A percentile compares a stretch with the other conserved stretches of the same genome.
These are phyloP conservation scores for Gari tellinella DNA, from an alignment of 2,888 invertebrate species.

Conservation along the genomic window DNA sequence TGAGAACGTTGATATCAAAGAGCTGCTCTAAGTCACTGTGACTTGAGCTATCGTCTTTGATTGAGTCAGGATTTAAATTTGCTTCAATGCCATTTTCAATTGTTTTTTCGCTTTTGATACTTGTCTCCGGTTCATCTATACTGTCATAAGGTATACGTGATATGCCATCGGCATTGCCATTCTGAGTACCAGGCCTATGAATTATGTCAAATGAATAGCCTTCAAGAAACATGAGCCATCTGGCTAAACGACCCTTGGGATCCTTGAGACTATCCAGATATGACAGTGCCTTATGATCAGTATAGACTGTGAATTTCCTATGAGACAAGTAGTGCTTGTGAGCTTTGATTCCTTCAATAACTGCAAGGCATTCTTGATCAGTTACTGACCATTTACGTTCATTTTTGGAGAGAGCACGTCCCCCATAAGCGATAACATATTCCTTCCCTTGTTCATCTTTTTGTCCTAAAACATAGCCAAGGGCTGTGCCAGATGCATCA, in stretches of 20 bases:
- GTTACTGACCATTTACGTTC: slow-evolving; percentile 51
- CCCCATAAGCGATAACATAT: slow-evolving; percentile 56
- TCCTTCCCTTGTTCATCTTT: slow-evolving; percentile 41
- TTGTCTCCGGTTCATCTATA: slow-evolving; percentile 1
- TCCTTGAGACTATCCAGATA: slow-evolving; percentile 44
- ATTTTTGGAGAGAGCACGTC: slow-evolving; percentile 33
- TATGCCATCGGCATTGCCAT: slow-evolving; percentile 44
- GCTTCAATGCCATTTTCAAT: no score
- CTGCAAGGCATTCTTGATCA: slow-evolving; percentile 48
- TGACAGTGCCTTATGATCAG: slow-evolving; percentile 58
- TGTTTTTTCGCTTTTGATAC: slow-evolving; percentile 3
- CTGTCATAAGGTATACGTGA: slow-evolving; percentile 39
- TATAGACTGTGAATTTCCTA: slow-evolving; percentile 42
- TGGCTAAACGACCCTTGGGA: slow-evolving; percentile 36
- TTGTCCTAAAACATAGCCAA: slow-evolving; percentile 62
- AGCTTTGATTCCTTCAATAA: slow-evolving; percentile 39
- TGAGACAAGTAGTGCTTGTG: slow-evolving; percentile 49
- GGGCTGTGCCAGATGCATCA: slow-evolving; percentile 47
- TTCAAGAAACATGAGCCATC: slow-evolving; percentile 44
- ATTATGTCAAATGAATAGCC: slow-evolving; percentile 27
- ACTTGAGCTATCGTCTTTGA: no score
- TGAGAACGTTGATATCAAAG: no score
- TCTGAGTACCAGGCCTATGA: slow-evolving; percentile 23
- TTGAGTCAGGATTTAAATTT: no score
- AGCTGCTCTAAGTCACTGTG: no score